Percentiles rank a stretch among this genome's conserved stretches.
Conservation (phyloP, 1,140 invertebrate genomes). For the Stegodyphus dumicola region DNA sequence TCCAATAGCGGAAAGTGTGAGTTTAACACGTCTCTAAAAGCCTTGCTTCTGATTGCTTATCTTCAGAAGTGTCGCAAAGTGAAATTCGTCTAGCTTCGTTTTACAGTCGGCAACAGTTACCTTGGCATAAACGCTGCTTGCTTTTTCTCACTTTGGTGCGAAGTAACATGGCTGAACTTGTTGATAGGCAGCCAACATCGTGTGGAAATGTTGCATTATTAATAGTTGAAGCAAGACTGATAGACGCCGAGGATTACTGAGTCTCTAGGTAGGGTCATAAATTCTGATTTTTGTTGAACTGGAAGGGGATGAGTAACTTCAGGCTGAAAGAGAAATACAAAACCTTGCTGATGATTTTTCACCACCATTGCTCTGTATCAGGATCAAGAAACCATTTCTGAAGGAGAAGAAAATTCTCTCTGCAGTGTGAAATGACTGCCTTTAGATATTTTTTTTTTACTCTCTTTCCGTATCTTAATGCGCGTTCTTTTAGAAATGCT, state of each 20-base stretch:
- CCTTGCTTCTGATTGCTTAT: conserved; percentile 16
- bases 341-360: conserved; percentile 19
- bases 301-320: not conserved
- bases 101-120: not conserved
- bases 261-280: conserved; percentile 34
- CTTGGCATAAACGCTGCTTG: conserved; percentile 20
- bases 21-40: conserved; percentile 3
- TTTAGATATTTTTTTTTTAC: not conserved
- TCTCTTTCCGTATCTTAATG: not conserved
- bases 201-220: conserved; percentile 11
- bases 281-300: conserved; percentile 44
- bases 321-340: not conserved
- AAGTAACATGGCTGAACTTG: conserved; percentile 19
- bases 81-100: conserved; percentile 4
- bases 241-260: conserved; percentile 28
- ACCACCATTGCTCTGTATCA: not conserved
- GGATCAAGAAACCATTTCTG: conserved; percentile 49
- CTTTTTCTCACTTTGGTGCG: not conserved
- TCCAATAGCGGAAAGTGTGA: not conserved
- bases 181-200: conserved; percentile 30
- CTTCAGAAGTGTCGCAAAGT: not conserved
- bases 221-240: conserved; percentile 24
- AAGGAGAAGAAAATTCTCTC: conserved; percentile 1
- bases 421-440: not conserved
- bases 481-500: not conserved